A percentile compares a stretch with the other conserved stretches of the same genome.
These are phyloP conservation scores for Galbula dea DNA, from an alignment of 2,113 vertebrate species.

Conservation along the genomic window DNA sequence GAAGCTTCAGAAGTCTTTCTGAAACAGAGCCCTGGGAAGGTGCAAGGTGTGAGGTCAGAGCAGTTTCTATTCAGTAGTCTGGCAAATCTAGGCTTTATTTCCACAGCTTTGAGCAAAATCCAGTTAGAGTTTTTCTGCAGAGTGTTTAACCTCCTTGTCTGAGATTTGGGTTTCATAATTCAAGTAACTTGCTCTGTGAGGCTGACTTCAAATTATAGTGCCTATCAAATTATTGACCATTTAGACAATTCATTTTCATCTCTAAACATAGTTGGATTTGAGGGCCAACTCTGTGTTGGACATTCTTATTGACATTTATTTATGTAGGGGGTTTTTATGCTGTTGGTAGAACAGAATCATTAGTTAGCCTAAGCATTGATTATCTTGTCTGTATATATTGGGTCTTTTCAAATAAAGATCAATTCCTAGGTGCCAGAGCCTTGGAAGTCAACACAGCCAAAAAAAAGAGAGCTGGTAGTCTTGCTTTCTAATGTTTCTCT, in stretches of 20 bases:
- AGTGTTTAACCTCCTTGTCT: not conserved
- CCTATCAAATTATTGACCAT: not conserved
- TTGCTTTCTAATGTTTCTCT: constrained; percentile 64
- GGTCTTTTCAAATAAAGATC: constrained; percentile 27
- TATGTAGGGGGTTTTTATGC: not conserved
- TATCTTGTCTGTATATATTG: not conserved
- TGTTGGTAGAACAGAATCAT: not conserved
- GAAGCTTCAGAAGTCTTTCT: not conserved
- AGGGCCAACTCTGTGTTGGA: not conserved
- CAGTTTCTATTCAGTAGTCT: not conserved
- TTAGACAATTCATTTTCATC: not conserved
- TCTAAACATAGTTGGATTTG: not conserved
- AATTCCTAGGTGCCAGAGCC: constrained; percentile 32
- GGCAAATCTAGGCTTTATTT: not conserved
- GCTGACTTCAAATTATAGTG: not conserved
- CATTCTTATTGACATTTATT: not conserved
- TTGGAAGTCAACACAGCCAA: not conserved
- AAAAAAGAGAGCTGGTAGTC: constrained; percentile 22
- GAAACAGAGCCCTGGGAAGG: not conserved
- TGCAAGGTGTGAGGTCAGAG: not conserved
- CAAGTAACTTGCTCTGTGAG: not conserved
- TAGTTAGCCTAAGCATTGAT: not conserved
- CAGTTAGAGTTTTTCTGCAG: not conserved
- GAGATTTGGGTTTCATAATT: not conserved
- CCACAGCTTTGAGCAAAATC: not conserved